Evolutionary conservation across 2,888 invertebrate species (phyloP).

Genomic region (Phengaris alcon): DNA sequence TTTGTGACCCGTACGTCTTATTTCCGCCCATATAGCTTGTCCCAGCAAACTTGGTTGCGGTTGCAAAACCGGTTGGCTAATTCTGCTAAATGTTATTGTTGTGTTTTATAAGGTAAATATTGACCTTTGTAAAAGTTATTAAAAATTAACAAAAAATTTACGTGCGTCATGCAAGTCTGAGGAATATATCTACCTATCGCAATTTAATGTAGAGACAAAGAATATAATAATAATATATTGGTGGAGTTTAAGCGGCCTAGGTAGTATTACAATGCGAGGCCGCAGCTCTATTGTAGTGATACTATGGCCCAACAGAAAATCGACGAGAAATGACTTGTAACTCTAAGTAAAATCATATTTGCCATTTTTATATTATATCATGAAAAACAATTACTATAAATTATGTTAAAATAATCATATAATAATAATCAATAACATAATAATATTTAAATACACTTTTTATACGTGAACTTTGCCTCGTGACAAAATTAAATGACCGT

Average conservation of each 20-base stretch:
- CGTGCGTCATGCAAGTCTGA: background rate
- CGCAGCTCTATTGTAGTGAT: too few species aligned
- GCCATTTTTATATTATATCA: too few species aligned
- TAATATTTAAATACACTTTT: background rate
- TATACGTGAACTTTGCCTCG: background rate
- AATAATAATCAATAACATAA: too few species aligned
- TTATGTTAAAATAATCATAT: too few species aligned
- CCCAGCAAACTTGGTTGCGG: background rate
- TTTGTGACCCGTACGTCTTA: background rate
- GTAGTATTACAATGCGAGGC: too few species aligned
- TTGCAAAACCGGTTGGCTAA: background rate
- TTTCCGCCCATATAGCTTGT: background rate
- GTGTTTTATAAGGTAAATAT: conserved; percentile 3
- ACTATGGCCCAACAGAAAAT: too few species aligned
- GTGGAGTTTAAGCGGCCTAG: too few species aligned
- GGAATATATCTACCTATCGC: background rate
- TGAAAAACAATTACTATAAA: too few species aligned
- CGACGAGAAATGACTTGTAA: too few species aligned
- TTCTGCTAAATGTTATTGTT: background rate
- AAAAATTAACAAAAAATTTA: background rate
- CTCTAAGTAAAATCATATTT: too few species aligned
- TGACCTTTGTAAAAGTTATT: background rate
- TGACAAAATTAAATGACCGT: background rate
- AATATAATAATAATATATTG: too few species aligned
- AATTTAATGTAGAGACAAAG: too few species aligned